These are phyloP conservation scores for Colius striatus DNA, from an alignment of 2,113 vertebrate genomes.

Conservation along the genomic window DNA sequence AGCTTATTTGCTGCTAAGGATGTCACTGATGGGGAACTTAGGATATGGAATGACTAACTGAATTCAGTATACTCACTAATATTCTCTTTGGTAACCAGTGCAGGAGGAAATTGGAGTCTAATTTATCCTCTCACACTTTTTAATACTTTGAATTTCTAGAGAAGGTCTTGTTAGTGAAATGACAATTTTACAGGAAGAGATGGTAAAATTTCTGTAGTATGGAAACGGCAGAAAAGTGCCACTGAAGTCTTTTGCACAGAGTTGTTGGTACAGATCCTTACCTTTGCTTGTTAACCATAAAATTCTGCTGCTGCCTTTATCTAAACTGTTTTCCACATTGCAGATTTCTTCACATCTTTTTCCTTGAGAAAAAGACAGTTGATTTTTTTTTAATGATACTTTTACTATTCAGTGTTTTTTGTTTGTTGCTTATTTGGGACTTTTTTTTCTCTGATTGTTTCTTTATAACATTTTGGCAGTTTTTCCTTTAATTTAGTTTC, in stretches of 20 bases:
- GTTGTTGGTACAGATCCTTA: background rate
- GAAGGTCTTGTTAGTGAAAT: background rate
- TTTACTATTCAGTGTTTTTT: background rate
- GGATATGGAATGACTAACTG: background rate
- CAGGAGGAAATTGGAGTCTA: background rate
- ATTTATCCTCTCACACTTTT: background rate
- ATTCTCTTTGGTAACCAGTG: background rate
- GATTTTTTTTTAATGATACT: background rate
- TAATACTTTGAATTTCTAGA: background rate
- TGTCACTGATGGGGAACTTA: background rate
- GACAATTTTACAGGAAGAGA: background rate
- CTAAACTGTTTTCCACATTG: background rate
- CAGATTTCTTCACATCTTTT: background rate
- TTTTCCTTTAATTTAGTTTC: constrained; percentile 9
- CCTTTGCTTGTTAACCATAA: background rate
- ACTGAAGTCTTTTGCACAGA: too few species aligned
- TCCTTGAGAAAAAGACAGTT: background rate
- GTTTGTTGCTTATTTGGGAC: background rate
- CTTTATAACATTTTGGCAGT: background rate
- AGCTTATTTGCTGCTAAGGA: background rate
- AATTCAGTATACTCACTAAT: background rate
- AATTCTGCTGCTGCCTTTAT: background rate
- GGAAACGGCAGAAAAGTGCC: background rate
- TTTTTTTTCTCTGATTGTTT: background rate
- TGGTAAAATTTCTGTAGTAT: background rate